phyloP scores from a whole-genome alignment of 1,140 invertebrate genomes.

The Drosophila chauvacae region DNA sequence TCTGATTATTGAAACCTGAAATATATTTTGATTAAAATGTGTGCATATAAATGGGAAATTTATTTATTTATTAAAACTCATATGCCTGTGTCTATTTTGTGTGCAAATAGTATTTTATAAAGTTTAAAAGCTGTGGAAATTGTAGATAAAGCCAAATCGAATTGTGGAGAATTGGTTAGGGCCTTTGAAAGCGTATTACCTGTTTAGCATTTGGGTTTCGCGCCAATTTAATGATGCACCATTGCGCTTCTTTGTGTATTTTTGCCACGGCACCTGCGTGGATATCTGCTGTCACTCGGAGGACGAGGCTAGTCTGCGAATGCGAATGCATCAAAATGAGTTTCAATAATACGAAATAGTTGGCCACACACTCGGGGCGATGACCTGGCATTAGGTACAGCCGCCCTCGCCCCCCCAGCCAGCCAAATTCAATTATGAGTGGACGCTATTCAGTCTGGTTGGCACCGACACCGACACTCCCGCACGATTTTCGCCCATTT shows the following conservation, averaged over 20 bases:
- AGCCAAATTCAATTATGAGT: slow-evolving; percentile 76
- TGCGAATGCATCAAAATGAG: slow-evolving; percentile 59
- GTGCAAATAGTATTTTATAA: slow-evolving; percentile 10
- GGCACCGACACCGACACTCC: not conserved
- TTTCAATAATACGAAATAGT: slow-evolving; percentile 69
- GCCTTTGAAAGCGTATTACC: slow-evolving; percentile 20
- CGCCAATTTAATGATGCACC: slow-evolving; percentile 15
- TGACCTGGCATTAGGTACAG: slow-evolving; percentile 21
- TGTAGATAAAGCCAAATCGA: not conserved
- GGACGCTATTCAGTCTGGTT: slow-evolving; percentile 37
- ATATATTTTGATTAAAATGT: slow-evolving; percentile 11
- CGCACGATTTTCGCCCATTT: slow-evolving; percentile 2
- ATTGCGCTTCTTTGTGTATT: slow-evolving; percentile 34
- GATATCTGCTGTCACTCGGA: slow-evolving; percentile 9
- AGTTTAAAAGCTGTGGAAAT: slow-evolving; percentile 6
- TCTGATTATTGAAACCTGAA: slow-evolving; percentile 10
- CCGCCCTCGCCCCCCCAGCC: slow-evolving; percentile 4
- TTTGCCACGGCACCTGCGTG: slow-evolving; percentile 10
- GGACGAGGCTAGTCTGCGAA: slow-evolving; percentile 3
- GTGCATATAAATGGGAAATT: slow-evolving; percentile 5
- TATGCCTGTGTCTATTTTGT: not conserved
- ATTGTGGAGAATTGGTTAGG: not conserved
- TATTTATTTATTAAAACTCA: slow-evolving; percentile 1
- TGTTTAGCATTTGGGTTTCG: not conserved
- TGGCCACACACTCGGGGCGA: slow-evolving; percentile 24